Percentiles rank a stretch among this genome's conserved stretches.
phyloP scores from a whole-genome alignment of 2,888 invertebrate genomes.

The Trypoxylon attenuatum region DNA sequence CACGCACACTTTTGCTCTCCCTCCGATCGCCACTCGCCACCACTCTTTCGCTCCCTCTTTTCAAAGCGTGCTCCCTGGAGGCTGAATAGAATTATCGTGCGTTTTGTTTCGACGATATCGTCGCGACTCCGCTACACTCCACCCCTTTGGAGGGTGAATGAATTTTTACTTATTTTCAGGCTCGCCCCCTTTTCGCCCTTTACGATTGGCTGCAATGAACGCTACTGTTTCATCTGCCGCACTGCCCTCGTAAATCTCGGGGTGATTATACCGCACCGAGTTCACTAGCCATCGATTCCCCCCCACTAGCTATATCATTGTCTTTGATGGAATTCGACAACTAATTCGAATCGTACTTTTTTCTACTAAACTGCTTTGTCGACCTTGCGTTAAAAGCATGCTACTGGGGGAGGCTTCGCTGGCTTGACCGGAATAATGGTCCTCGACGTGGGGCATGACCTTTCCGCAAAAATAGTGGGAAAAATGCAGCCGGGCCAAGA shows the following conservation, averaged over 20 bases:
- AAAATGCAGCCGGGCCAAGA: constrained; percentile 28
- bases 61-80: constrained; percentile 31
- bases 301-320: too few species aligned
- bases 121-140: constrained; percentile 41
- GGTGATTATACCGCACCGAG: constrained; percentile 18
- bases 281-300: constrained; percentile 14
- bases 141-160: constrained; percentile 45
- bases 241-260: constrained; percentile 36
- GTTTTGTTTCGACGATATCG: constrained; percentile 69
- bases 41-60: constrained; percentile 5
- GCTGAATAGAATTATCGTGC: constrained; percentile 65
- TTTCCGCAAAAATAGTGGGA: constrained; percentile 16
- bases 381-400: too few species aligned
- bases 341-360: too few species aligned
- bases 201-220: constrained; percentile 20
- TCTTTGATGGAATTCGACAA: too few species aligned
- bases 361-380: too few species aligned
- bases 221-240: constrained; percentile 29
- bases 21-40: neutral
- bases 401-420: too few species aligned
- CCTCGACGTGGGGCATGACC: too few species aligned
- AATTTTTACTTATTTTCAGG: constrained; percentile 51
- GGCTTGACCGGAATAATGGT: neutral
- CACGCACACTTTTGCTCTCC: neutral
- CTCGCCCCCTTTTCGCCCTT: constrained; percentile 37